These are phyloP conservation scores for Forpus xanthops DNA, from an alignment of 2,797 vertebrate genomes.

Conservation along the genomic window DNA sequence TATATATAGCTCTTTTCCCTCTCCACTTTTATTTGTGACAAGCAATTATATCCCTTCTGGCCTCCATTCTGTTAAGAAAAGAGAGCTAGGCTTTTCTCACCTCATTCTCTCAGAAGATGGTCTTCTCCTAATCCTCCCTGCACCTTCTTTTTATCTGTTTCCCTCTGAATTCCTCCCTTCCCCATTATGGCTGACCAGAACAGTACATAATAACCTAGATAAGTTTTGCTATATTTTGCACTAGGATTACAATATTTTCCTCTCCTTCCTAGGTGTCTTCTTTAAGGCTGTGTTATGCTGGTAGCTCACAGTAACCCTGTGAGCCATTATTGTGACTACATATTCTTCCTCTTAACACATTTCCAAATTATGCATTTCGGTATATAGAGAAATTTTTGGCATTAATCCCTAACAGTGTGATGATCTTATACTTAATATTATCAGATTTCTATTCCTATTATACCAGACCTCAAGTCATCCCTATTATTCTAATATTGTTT, in stretches of 20 bases:
- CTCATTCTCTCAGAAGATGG: not conserved
- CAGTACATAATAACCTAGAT: not conserved
- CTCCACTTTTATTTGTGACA: not conserved
- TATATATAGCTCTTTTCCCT: not conserved
- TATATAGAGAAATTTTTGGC: not conserved
- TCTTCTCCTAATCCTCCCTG: not conserved
- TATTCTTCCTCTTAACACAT: not conserved
- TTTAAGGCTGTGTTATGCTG: not conserved
- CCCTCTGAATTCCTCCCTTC: not conserved
- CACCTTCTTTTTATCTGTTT: not conserved
- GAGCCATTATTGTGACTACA: not conserved
- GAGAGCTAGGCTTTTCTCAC: not conserved
- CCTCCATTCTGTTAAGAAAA: not conserved
- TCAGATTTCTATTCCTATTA: not conserved
- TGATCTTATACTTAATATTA: not conserved
- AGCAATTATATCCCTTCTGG: not conserved
- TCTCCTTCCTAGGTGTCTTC: not conserved
- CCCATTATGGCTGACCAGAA: not conserved
- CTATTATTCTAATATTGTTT: not conserved
- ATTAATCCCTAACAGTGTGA: not conserved
- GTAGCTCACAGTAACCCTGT: not conserved
- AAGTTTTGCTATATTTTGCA: not conserved
- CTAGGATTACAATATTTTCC: not conserved
- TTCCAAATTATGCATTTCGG: not conserved
- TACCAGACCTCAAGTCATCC: not conserved